phyloP scores from a whole-genome alignment of 2,888 invertebrate genomes.

The Cistogaster globosa region DNA sequence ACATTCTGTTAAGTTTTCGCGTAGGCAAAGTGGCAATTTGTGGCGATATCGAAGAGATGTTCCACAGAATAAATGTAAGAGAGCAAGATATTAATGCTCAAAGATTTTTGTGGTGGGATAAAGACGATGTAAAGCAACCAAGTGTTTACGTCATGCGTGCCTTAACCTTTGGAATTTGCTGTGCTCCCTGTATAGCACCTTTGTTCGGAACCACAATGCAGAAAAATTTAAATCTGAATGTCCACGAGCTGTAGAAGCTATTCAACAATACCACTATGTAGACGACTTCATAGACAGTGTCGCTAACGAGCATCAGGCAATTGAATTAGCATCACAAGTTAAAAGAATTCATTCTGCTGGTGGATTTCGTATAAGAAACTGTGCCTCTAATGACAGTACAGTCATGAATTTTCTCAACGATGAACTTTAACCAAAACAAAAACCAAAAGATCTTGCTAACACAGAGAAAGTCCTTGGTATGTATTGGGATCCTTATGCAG shows the following conservation, averaged over 20 bases:
- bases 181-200: too few species aligned
- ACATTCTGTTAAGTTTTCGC: constrained; percentile 56
- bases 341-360: neutral
- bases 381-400: neutral
- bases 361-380: neutral
- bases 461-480: neutral
- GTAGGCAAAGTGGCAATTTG: constrained; percentile 61
- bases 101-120: too few species aligned
- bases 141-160: too few species aligned
- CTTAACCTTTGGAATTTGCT: too few species aligned
- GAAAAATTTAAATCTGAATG: too few species aligned
- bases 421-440: too few species aligned
- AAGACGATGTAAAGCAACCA: too few species aligned
- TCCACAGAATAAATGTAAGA: constrained; percentile 60
- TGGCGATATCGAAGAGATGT: constrained; percentile 71
- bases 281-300: constrained; percentile 20
- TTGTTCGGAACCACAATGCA: too few species aligned
- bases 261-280: too few species aligned
- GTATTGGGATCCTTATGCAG: neutral
- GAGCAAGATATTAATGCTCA: neutral
- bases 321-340: neutral
- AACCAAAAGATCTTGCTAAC: neutral
- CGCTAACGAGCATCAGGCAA: neutral
- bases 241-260: too few species aligned
- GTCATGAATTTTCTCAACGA: too few species aligned